Conservation (phyloP, 2,797 vertebrate species). For the Anniella stebbinsi region DNA sequence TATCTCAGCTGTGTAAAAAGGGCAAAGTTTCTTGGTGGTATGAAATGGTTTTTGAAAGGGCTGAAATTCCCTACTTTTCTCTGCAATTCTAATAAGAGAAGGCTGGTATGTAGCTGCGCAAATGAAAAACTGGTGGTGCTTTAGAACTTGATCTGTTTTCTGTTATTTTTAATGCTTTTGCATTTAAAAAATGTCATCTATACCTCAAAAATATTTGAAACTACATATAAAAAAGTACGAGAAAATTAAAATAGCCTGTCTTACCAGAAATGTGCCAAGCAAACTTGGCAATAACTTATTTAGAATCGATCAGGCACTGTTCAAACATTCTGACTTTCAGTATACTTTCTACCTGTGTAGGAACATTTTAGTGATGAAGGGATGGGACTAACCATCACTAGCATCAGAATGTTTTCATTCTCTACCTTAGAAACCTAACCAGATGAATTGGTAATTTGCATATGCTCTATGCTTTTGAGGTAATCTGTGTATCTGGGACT, state of each 20-base stretch:
- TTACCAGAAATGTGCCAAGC: conserved; percentile 50
- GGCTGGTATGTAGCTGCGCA: conserved; percentile 17
- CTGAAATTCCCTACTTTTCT: conserved; percentile 55
- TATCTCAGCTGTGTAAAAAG: conserved; percentile 59
- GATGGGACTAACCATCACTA: not conserved
- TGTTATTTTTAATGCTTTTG: conserved; percentile 61
- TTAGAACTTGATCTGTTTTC: conserved; percentile 58
- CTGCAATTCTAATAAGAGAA: conserved; percentile 48
- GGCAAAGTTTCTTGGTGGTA: conserved; percentile 38
- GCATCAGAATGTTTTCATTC: not conserved
- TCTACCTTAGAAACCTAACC: not conserved
- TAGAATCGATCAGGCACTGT: conserved; percentile 22
- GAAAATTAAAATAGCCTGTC: conserved; percentile 61
- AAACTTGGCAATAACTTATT: conserved; percentile 36
- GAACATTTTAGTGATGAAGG: not conserved
- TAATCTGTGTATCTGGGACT: not conserved
- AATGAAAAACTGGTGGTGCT: conserved; percentile 48
- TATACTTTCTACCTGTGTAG: conserved; percentile 30
- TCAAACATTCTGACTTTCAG: not conserved
- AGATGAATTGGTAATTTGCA: conserved; percentile 12
- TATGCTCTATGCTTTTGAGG: not conserved
- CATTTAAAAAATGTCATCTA: conserved; percentile 57
- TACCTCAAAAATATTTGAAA: conserved; percentile 59
- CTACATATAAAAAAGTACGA: conserved; percentile 24
- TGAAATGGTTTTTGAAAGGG: conserved; percentile 50